phyloP scores from a whole-genome alignment of 1,140 invertebrate species.

The Andricus grossulariae region DNA sequence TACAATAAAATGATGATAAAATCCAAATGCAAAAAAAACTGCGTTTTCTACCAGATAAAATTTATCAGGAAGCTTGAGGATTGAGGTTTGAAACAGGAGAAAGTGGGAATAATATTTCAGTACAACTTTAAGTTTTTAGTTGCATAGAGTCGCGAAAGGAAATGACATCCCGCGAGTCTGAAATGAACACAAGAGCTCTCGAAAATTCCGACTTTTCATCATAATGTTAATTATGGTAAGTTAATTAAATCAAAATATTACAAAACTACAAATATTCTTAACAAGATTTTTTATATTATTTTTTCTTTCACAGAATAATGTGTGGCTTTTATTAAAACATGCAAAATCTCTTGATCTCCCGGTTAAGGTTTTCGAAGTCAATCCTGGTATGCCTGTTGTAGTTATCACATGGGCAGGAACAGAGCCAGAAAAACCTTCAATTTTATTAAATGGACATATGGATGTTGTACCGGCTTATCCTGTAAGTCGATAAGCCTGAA shows the following conservation, averaged over 20 bases:
- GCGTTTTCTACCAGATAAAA: not conserved
- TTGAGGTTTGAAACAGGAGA: not conserved
- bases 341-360: conserved; percentile 82
- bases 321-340: conserved; percentile 83
- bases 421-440: conserved; percentile 81
- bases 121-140: not conserved
- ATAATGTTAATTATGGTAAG: conserved; percentile 86
- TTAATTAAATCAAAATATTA: not conserved
- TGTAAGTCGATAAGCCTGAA: conserved; percentile 73
- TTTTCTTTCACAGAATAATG: conserved; percentile 79
- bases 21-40: not conserved
- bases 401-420: conserved; percentile 89
- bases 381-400: conserved; percentile 85
- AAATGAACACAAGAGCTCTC: conserved; percentile 78
- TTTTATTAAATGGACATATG: conserved; percentile 95
- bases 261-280: not conserved
- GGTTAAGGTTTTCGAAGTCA: conserved; percentile 76
- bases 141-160: not conserved
- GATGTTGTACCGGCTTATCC: conserved; percentile 95
- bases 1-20: not conserved
- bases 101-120: not conserved
- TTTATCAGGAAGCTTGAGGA: not conserved
- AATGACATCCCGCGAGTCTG: not conserved
- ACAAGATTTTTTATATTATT: not conserved
- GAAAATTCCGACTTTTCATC: conserved; percentile 86